Conservation (phyloP, 2,113 vertebrate genomes). For the Ivindomyrus marchei region DNA sequence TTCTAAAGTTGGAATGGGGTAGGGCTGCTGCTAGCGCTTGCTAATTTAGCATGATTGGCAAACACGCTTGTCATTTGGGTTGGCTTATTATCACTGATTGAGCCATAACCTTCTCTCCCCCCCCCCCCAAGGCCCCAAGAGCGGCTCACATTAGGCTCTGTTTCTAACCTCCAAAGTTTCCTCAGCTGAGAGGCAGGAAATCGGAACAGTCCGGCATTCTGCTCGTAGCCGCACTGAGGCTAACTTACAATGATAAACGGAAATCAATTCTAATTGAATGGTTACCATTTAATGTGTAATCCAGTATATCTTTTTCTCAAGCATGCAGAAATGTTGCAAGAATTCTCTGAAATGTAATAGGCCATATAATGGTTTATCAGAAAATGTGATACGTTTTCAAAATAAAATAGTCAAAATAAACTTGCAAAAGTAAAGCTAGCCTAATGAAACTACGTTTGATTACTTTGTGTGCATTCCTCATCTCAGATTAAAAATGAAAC, state of each 20-base stretch:
- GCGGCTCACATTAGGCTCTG: neutral
- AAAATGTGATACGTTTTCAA: conserved; percentile 10
- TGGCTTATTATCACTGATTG: conserved; percentile 4
- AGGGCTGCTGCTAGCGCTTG: neutral
- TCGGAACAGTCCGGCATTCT: neutral
- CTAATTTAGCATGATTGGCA: conserved; percentile 10
- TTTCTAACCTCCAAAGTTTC: conserved; percentile 1
- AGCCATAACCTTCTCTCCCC: neutral
- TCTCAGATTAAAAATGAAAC: neutral
- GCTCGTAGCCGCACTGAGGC: neutral
- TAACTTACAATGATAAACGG: conserved; percentile 4
- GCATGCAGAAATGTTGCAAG: conserved; percentile 5
- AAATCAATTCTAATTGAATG: conserved; percentile 15
- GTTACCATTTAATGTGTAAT: conserved; percentile 5
- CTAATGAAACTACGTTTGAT: neutral
- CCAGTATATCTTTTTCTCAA: conserved; percentile 14
- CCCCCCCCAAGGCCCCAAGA: neutral
- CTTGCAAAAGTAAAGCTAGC: neutral
- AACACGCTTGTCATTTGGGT: conserved; percentile 13
- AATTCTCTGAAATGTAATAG: conserved; percentile 9
- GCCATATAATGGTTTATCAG: neutral
- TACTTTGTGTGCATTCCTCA: neutral
- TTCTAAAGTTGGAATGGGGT: neutral
- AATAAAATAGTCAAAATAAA: neutral
- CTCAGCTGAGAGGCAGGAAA: neutral